Base-by-base conservation (phyloP, 1,140 invertebrate genomes). In the Drosophila oshimai region DNA sequence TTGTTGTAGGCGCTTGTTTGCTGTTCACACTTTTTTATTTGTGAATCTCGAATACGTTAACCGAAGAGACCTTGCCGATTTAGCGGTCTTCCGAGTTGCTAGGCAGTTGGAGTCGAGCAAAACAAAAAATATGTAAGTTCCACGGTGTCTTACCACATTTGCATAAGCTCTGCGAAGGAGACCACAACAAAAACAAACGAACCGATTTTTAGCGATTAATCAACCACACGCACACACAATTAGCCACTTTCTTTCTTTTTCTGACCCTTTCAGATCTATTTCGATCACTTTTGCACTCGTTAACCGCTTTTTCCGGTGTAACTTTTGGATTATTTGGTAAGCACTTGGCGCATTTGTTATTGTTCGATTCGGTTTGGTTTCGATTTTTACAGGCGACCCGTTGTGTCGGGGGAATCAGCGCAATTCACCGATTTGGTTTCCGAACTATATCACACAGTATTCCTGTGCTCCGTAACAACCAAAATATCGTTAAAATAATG, bases 141-240 rank as follows among this genome's bases (percentile, higher is more conserved):
- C 31, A 74, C 69, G 51, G 61, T 70, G 28, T 51, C 50, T 39
- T 69, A 84, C 78, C 80, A 73, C 80, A 86, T 86, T 86, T 80
- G 80, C 80, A 83, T 83, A 83, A 83, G 79, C 80, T 71, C 69
- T 50, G 69, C 39, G 36, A 67, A 46, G 28, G 45, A 33, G 42
- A 62, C 57, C 53, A 64, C 73, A 83, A 64, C 64, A 78, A 60
- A 73, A 54, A 67, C 37, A 49, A 47, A 78, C 24, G 39, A 55
- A 72, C 46, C 33, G 49, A 53, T 45, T 51, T 61, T 33, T 18
- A 17, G 29, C 46, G 26, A 41, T 29, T 57, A 53, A 28, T 44
- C 29, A 53, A 44, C 60, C 10, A 18, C 17, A 68, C 24, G 28
- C 39, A 55, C 60, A 28, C 50, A 28, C 20, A 62, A 18, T 29